Percentiles rank a stretch among this genome's conserved stretches.
These are phyloP conservation scores for Acrocyrtus sp. DNA, from an alignment of 2,888 invertebrate species.

Conservation along the genomic window DNA sequence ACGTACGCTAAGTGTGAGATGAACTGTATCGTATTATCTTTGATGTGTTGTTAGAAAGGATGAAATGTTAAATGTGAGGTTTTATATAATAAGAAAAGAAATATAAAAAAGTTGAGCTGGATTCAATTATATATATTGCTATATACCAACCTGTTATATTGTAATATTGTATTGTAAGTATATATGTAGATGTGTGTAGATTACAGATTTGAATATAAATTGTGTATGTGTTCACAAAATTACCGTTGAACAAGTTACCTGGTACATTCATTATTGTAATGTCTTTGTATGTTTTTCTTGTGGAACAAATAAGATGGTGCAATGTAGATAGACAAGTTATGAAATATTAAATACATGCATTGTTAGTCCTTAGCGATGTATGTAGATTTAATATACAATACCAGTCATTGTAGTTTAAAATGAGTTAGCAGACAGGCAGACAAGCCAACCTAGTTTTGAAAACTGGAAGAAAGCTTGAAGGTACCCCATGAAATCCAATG, in stretches of 20 bases:
- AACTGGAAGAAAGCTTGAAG: no score
- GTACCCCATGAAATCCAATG: no score
- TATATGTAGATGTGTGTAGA: neutral
- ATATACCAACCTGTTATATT: no score
- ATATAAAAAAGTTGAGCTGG: slow-evolving; percentile 30
- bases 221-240: slow-evolving; percentile 30
- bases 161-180: no score
- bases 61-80: neutral
- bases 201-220: neutral
- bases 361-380: neutral
- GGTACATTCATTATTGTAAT: slow-evolving; percentile 37
- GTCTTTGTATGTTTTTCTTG: slow-evolving; percentile 30
- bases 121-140: slow-evolving; percentile 28
- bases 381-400: no score
- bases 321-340: slow-evolving; percentile 18
- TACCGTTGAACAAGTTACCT: slow-evolving; percentile 44
- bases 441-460: no score
- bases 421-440: no score
- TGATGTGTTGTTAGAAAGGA: neutral
- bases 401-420: no score
- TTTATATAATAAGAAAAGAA: neutral
- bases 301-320: slow-evolving; percentile 41
- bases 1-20: neutral
- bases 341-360: no score
- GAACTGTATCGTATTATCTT: neutral